Evolutionary conservation across 2,113 vertebrate species (phyloP).

Genomic region (Circaetus gallicus): DNA sequence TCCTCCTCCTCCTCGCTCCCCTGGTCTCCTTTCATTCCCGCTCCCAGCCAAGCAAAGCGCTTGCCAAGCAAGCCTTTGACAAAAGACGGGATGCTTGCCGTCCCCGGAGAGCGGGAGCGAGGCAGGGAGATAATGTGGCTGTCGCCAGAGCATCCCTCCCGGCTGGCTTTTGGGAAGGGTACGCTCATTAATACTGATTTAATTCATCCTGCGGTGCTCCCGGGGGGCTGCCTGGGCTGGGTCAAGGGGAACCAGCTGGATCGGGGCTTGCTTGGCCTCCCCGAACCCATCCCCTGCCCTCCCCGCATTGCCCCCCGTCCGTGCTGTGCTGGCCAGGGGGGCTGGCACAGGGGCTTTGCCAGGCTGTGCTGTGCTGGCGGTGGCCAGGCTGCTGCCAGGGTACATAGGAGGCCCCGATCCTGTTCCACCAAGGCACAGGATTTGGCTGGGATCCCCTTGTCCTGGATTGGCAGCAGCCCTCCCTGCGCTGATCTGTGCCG

Average conservation of each 20-base stretch:
- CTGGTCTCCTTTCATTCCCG: not conserved
- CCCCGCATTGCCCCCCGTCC: fast-evolving
- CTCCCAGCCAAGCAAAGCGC: not conserved
- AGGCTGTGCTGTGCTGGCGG: fast-evolving
- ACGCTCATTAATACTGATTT: fast-evolving
- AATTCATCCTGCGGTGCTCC: not conserved
- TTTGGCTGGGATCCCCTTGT: not conserved
- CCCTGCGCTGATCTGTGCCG: fast-evolving
- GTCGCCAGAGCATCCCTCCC: not conserved
- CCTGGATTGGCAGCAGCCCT: not conserved
- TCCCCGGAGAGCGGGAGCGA: not conserved
- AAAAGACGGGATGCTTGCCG: not conserved
- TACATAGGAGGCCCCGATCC: not conserved
- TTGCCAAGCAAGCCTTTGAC: not conserved
- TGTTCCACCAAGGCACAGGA: fast-evolving
- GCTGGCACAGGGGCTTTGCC: not conserved
- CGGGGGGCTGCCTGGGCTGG: not conserved
- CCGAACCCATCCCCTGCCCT: not conserved
- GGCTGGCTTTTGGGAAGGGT: not conserved
- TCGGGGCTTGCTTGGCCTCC: not conserved
- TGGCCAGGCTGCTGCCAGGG: not conserved
- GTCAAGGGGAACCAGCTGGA: not conserved
- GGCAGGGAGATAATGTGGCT: not conserved
- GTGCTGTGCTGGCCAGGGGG: fast-evolving
- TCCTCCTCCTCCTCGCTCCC: not conserved